Conservation (phyloP, 2,888 invertebrate genomes). For the Allacma fusca region DNA sequence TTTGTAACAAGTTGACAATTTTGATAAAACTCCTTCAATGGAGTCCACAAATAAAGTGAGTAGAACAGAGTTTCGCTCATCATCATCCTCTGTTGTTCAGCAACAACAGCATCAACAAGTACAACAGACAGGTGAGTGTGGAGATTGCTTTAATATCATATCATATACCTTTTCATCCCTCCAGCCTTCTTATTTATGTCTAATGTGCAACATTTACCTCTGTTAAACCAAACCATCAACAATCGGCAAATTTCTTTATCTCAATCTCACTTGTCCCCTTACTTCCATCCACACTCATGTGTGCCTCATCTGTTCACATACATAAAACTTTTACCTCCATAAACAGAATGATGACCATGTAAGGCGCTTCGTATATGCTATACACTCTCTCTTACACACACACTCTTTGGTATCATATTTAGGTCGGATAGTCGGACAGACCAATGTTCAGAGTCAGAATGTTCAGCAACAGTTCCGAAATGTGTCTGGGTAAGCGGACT, state of each 20-base stretch:
- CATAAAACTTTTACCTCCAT: conserved; percentile 40
- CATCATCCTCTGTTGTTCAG: conserved; percentile 42
- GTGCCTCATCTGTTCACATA: conserved; percentile 5
- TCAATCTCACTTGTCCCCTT: conserved; percentile 27
- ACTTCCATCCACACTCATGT: background rate
- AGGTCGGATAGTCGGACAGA: conserved; percentile 46
- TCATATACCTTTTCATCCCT: conserved; percentile 6
- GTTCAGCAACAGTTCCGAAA: conserved; percentile 43
- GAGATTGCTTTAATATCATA: background rate
- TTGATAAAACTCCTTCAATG: conserved; percentile 41
- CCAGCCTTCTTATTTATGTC: background rate
- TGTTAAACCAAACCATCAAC: no score
- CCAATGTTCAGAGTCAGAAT: conserved; percentile 41
- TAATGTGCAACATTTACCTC: background rate
- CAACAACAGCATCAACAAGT: conserved; percentile 30
- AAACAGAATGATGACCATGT: conserved; percentile 42
- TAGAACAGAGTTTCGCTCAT: conserved; percentile 43
- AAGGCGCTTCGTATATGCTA: conserved; percentile 23
- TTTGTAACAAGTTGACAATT: conserved; percentile 35
- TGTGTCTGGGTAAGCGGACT: conserved; percentile 44
- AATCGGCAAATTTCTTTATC: conserved; percentile 8
- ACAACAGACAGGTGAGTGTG: conserved; percentile 37
- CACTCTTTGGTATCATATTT: conserved; percentile 39
- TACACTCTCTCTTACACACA: conserved; percentile 28
- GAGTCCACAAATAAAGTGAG: conserved; percentile 44